Conservation (phyloP, 1,140 invertebrate species). For the Drosophila nebulosa region DNA sequence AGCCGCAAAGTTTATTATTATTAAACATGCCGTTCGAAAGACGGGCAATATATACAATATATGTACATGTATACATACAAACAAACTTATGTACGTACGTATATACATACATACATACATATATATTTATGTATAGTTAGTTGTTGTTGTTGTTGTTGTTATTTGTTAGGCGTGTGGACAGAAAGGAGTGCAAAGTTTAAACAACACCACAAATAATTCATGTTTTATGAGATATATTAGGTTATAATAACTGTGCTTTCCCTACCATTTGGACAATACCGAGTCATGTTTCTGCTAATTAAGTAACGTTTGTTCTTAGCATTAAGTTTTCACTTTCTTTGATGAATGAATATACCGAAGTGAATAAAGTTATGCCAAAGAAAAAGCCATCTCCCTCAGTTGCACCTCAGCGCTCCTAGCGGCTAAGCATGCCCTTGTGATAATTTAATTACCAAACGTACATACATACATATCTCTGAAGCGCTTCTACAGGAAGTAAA, state of each 20-base stretch:
- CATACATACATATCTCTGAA: no score
- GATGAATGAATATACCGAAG: no score
- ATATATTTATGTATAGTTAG: not conserved
- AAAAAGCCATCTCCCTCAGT: no score
- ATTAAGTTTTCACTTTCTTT: no score
- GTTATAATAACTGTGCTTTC: conserved; percentile 20
- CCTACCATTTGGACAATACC: no score
- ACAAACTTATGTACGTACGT: not conserved
- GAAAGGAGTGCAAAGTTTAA: conserved; percentile 51
- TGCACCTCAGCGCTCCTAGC: no score
- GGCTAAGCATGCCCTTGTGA: no score
- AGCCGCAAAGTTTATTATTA: conserved; percentile 14
- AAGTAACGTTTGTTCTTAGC: conserved; percentile 14
- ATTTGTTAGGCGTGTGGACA: not conserved
- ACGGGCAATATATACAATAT: not conserved
- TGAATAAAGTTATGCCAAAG: no score
- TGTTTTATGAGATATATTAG: conserved; percentile 39
- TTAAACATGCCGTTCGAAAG: conserved; percentile 33
- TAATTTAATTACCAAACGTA: no score
- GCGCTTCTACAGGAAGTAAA: no score
- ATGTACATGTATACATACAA: not conserved
- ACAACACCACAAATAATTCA: conserved; percentile 46
- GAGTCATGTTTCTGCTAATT: no score
- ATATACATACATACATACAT: no score
- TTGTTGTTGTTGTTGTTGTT: conserved; percentile 18